Evolutionary conservation across 1,140 invertebrate genomes (phyloP), one percentile per base, ranked within the genome.

Genomic region (Leptestheria dahalacensis): DNA sequence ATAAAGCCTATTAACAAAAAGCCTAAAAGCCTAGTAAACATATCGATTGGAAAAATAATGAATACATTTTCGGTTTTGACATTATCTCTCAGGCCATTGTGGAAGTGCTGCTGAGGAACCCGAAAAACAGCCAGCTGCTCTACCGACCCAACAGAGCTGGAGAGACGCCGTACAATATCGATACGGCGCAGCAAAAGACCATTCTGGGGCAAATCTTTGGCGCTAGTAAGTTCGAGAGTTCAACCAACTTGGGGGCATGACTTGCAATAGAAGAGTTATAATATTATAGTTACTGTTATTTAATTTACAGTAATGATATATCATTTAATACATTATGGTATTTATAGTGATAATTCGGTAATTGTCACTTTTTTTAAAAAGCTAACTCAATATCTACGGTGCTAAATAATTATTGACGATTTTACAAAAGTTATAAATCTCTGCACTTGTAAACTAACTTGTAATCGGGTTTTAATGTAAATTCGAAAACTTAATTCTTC

Each of bases 131-230:
- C 69, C 93, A 97, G 68, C 74, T 98, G 50, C 72, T 99, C 10
- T 99, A 99, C 73, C 78, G 91, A 65, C 92, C 92, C 4, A 99
- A 99, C 72, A 85, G 90, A 68, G 77, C 84, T 24, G 92, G 93
- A 25, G 94, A 99, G 72, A 99, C 95, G 0, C 93, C 96, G 0
- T 99, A 99, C 73, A 95, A 91, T 69, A 96, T 99, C 64, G 96
- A 99, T 74, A 83, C 91, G 63, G 86, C 83, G 68, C 88, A 96
- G 74, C 86, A 90, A 64, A 95, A 94, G 70, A 89, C 91, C 1
- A 94, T 98, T 65, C 74, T 98, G 25, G 88, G 90, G 49, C 91
- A 96, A 69, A 91, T 97, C 63, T 96, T 95, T 75, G 93, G 93
- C 23, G 88, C 91, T 50, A 77, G 91, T 82, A 78, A 82, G 80